Conservation (phyloP, 2,888 invertebrate genomes). For the Apamea monoglypha region DNA sequence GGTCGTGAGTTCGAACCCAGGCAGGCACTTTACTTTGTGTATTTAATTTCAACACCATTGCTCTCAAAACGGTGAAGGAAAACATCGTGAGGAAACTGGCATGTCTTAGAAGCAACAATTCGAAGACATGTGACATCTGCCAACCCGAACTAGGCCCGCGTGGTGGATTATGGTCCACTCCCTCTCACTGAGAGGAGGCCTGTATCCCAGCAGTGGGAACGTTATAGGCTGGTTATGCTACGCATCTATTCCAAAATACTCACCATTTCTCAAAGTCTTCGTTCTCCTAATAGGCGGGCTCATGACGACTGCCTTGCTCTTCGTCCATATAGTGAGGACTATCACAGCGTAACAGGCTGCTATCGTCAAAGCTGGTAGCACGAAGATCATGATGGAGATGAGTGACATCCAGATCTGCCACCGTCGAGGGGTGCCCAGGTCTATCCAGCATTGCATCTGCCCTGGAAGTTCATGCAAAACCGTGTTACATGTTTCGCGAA, state of each 20-base stretch:
- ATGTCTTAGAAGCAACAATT: no score
- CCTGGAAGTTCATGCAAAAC: conserved; percentile 81
- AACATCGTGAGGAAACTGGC: no score
- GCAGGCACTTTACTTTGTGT: no score
- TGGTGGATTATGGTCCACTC: no score
- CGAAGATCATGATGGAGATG: conserved; percentile 95
- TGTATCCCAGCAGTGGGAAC: no score
- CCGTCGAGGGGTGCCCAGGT: conserved; percentile 92
- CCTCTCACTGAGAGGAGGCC: no score
- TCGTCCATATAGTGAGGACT: conserved; percentile 97
- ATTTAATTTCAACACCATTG: no score
- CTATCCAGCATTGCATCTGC: conserved; percentile 96
- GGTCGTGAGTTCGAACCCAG: no score
- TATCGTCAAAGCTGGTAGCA: conserved; percentile 96
- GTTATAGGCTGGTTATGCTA: no score
- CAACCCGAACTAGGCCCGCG: no score
- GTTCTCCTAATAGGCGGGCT: conserved; percentile 87
- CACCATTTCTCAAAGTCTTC: conserved; percentile 81
- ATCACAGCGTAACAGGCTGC: conserved; percentile 97
- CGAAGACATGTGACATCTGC: no score
- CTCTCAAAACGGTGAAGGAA: no score
- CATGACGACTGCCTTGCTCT: conserved; percentile 92
- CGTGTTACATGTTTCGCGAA: not conserved
- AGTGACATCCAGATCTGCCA: conserved; percentile 98
- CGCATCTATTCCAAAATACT: not conserved